These are phyloP conservation scores for Episyrphus balteatus DNA, from an alignment of 1,140 invertebrate species.

Conservation along the genomic window DNA sequence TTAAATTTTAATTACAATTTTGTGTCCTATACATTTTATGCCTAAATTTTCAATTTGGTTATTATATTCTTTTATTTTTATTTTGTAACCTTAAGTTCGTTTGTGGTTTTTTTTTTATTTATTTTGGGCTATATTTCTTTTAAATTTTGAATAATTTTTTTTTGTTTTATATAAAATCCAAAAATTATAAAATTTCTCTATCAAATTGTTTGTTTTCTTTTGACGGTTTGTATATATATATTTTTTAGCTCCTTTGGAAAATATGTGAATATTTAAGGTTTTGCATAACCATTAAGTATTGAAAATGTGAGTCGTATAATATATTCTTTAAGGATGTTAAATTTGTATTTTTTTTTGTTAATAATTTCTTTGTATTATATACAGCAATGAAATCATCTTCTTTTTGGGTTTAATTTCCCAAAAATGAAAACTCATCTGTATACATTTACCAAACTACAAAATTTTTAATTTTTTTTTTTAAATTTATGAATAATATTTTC, in stretches of 20 bases:
- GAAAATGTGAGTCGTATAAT: too few relatives aligned
- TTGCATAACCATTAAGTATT: slow-evolving; percentile 2
- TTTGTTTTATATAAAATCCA: neutral
- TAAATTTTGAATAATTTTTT: neutral
- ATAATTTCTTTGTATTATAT: slow-evolving; percentile 19
- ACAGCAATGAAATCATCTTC: slow-evolving; percentile 22
- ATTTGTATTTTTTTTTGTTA: slow-evolving; percentile 8
- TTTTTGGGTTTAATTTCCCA: slow-evolving; percentile 6
- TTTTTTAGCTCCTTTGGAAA: slow-evolving; percentile 16
- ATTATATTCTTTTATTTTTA: slow-evolving; percentile 12
- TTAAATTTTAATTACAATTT: slow-evolving; percentile 12
- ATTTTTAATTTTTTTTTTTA: slow-evolving; percentile 14
- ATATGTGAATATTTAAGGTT: slow-evolving; percentile 15
- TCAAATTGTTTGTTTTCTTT: slow-evolving; percentile 14
- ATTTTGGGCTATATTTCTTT: slow-evolving; percentile 3
- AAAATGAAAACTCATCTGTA: slow-evolving; percentile 9
- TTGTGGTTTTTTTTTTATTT: neutral
- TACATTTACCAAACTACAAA: slow-evolving; percentile 18
- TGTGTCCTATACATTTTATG: slow-evolving; percentile 9
- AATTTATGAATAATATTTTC: slow-evolving; percentile 1
- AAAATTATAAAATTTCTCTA: slow-evolving; percentile 6
- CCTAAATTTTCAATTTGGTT: slow-evolving; percentile 14
- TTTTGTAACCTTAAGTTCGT: slow-evolving; percentile 26
- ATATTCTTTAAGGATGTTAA: too few relatives aligned
- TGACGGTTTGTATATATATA: slow-evolving; percentile 27